A percentile compares a stretch with the other conserved stretches of the same genome.
These are phyloP conservation scores for Pogoniulus pusillus DNA, from an alignment of 2,797 vertebrate genomes.

Conservation along the genomic window DNA sequence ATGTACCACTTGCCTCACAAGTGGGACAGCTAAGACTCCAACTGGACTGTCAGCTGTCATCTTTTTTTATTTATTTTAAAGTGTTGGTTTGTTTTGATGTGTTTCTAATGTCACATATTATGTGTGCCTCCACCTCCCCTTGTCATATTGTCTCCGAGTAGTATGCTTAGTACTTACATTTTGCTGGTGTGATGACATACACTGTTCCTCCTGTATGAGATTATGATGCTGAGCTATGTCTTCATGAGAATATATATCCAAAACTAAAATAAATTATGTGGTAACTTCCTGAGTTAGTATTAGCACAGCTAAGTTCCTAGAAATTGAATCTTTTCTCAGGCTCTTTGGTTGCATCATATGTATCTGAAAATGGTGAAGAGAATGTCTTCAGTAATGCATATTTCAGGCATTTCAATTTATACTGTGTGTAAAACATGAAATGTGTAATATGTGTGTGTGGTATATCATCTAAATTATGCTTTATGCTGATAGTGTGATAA, in stretches of 20 bases:
- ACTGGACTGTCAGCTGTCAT: background rate
- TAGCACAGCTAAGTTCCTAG: background rate
- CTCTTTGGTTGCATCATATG: fast-evolving
- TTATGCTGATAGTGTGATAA: background rate
- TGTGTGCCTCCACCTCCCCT: background rate
- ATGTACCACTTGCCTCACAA: background rate
- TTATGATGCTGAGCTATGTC: background rate
- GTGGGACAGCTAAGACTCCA: background rate
- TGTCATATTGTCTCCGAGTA: background rate
- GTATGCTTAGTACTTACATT: background rate
- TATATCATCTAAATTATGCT: background rate
- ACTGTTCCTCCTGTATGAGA: background rate
- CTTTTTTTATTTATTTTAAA: background rate
- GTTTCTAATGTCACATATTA: background rate
- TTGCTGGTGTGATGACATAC: background rate
- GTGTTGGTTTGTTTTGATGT: background rate
- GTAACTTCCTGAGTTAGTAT: background rate
- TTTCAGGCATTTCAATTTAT: background rate
- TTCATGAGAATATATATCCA: background rate
- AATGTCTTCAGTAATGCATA: background rate
- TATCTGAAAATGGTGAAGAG: background rate
- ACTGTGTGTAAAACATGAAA: background rate
- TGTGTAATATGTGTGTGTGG: background rate
- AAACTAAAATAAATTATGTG: background rate
- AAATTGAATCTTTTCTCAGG: background rate